Conservation (phyloP, 2,797 vertebrate genomes). For the Pantherophis alleghaniensis region DNA sequence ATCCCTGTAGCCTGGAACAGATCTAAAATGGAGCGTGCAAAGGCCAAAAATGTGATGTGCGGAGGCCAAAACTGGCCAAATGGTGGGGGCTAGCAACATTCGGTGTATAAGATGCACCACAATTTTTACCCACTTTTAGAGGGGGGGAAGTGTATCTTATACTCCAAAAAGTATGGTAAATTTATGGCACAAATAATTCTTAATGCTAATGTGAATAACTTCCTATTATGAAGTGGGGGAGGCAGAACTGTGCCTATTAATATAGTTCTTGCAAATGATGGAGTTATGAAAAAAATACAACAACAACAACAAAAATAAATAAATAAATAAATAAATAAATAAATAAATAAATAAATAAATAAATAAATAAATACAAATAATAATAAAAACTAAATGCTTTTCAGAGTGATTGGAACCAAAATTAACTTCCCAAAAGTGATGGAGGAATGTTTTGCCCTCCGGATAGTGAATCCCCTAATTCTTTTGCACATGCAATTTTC, state of each 20-base stretch:
- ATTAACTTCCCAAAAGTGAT: neutral
- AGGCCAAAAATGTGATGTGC: too few species aligned
- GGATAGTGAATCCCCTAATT: conserved; percentile 20
- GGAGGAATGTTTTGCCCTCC: conserved; percentile 3
- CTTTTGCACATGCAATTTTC: conserved; percentile 16
- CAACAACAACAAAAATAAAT: too few species aligned
- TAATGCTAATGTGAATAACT: neutral
- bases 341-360: too few species aligned
- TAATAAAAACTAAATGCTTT: neutral
- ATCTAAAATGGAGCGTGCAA: too few species aligned
- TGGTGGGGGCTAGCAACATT: too few species aligned
- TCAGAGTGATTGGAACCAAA: conserved; percentile 9
- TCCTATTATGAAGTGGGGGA: neutral
- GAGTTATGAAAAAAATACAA: conserved; percentile 2
- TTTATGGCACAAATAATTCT: neutral
- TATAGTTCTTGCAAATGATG: neutral
- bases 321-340: neutral
- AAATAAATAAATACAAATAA: too few species aligned
- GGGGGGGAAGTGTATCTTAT: too few species aligned
- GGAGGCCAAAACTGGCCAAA: too few species aligned
- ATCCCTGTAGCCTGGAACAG: too few species aligned
- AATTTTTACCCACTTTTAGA: too few species aligned
- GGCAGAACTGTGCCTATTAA: neutral
- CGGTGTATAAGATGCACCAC: too few species aligned
- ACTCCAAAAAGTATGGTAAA: neutral